phyloP scores from a whole-genome alignment of 2,888 invertebrate genomes.

The Dromius quadrimaculatus region DNA sequence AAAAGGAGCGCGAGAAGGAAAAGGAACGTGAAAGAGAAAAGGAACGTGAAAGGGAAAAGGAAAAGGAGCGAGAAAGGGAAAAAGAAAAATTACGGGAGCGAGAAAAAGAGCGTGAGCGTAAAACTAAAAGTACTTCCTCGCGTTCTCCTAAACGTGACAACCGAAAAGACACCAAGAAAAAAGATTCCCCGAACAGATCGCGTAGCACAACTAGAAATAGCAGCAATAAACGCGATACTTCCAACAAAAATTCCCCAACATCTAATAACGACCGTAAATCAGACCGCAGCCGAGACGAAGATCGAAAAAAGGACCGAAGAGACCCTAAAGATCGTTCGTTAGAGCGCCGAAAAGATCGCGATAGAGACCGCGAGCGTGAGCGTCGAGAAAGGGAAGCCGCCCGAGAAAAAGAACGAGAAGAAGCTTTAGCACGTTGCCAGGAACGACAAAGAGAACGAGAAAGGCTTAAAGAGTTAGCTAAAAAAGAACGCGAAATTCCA shows the following conservation, averaged over 20 bases:
- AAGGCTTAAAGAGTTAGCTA: constrained; percentile 66
- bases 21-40: constrained; percentile 68
- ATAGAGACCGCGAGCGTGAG: constrained; percentile 71
- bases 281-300: constrained; percentile 56
- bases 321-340: constrained; percentile 69
- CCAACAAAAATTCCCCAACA: constrained; percentile 62
- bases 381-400: constrained; percentile 71
- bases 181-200: constrained; percentile 66
- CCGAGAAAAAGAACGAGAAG: constrained; percentile 74
- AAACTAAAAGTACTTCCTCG: constrained; percentile 60
- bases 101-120: constrained; percentile 59
- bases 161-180: constrained; percentile 62
- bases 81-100: constrained; percentile 60
- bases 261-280: constrained; percentile 67
- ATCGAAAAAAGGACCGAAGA: constrained; percentile 64
- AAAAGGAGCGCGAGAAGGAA: constrained; percentile 68
- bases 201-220: constrained; percentile 59
- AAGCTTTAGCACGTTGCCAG: constrained; percentile 76
- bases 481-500: constrained; percentile 68
- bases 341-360: constrained; percentile 66
- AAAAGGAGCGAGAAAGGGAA: constrained; percentile 60
- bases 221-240: constrained; percentile 58
- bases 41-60: constrained; percentile 67
- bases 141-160: constrained; percentile 64
- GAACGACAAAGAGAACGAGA: constrained; percentile 71